Evolutionary conservation across 2,797 vertebrate species (phyloP).

Genomic region (Melanotaenia pygmaea): DNA sequence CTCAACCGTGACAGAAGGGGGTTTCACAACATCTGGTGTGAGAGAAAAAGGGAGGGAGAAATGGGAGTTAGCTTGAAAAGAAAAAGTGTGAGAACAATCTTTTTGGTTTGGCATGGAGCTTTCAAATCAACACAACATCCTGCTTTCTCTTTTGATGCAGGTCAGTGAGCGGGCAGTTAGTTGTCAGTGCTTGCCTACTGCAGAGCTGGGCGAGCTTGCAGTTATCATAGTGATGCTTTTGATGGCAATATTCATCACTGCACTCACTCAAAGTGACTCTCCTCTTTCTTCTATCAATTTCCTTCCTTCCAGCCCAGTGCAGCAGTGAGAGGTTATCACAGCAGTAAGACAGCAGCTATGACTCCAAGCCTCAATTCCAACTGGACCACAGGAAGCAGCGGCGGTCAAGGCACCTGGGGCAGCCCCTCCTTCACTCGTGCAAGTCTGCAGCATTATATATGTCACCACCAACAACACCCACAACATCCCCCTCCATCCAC

Average conservation of each 20-base stretch:
- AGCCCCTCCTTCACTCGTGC: slow-evolving; percentile 81
- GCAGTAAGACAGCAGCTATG: slow-evolving; percentile 83
- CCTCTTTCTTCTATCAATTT: slow-evolving; percentile 6
- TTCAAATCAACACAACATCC: slow-evolving; percentile 52
- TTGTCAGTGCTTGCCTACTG: slow-evolving; percentile 53
- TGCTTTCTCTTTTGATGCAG: slow-evolving; percentile 47
- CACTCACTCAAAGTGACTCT: slow-evolving; percentile 20
- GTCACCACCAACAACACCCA: slow-evolving; percentile 55
- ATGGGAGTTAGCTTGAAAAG: slow-evolving; percentile 40
- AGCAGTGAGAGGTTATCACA: slow-evolving; percentile 85
- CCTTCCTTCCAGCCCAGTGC: slow-evolving; percentile 82
- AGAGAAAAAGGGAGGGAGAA: slow-evolving; percentile 20
- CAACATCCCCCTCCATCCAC: slow-evolving; percentile 71
- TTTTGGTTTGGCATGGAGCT: slow-evolving; percentile 59
- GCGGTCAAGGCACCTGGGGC: slow-evolving; percentile 81
- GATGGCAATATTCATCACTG: slow-evolving; percentile 46
- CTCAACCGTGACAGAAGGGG: slow-evolving; percentile 68
- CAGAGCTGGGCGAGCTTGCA: slow-evolving; percentile 12
- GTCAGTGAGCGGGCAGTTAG: slow-evolving; percentile 63
- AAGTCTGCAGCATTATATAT: slow-evolving; percentile 72
- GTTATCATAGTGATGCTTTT: slow-evolving; percentile 41
- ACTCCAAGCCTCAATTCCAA: slow-evolving; percentile 84
- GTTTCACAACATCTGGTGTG: slow-evolving; percentile 73
- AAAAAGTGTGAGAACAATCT: slow-evolving; percentile 69
- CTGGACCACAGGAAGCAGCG: slow-evolving; percentile 77